These are phyloP conservation scores for Bombycilla garrulus DNA, from an alignment of 2,113 vertebrate genomes.

Conservation along the genomic window DNA sequence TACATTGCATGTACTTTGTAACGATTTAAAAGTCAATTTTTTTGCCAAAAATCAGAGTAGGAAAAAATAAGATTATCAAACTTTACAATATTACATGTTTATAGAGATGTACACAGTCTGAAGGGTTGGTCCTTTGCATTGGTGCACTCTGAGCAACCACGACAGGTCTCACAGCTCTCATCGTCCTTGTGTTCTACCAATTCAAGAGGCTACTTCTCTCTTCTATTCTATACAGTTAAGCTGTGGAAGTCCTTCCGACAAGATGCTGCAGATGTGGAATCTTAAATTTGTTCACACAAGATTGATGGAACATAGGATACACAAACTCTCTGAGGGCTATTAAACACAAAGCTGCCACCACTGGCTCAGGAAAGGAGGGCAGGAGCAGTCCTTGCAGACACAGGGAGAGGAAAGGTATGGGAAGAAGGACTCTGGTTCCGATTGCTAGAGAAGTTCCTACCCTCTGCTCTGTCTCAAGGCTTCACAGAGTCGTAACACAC, in stretches of 20 bases:
- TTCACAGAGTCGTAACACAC: neutral
- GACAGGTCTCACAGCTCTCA: neutral
- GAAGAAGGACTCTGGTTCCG: neutral
- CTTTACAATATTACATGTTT: neutral
- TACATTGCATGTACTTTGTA: constrained; percentile 29
- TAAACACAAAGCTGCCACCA: neutral
- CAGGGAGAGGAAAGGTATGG: neutral
- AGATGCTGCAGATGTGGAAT: neutral
- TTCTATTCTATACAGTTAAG: neutral
- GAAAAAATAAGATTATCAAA: neutral
- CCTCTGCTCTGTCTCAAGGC: neutral
- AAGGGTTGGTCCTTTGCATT: neutral
- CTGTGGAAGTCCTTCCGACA: neutral
- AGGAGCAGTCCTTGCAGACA: neutral
- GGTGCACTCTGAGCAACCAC: neutral
- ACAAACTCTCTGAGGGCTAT: neutral
- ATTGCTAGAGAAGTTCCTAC: neutral
- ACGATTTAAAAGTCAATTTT: constrained; percentile 62
- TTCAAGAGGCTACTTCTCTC: neutral
- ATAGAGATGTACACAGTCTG: neutral
- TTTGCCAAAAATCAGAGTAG: constrained; percentile 53
- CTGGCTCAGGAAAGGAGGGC: neutral
- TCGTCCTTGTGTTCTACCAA: neutral
- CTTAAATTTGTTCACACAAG: neutral
- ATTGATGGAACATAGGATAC: fast-evolving